Evolutionary conservation across 2,888 invertebrate genomes (phyloP).

Genomic region (Lasioglossum calceatum): DNA sequence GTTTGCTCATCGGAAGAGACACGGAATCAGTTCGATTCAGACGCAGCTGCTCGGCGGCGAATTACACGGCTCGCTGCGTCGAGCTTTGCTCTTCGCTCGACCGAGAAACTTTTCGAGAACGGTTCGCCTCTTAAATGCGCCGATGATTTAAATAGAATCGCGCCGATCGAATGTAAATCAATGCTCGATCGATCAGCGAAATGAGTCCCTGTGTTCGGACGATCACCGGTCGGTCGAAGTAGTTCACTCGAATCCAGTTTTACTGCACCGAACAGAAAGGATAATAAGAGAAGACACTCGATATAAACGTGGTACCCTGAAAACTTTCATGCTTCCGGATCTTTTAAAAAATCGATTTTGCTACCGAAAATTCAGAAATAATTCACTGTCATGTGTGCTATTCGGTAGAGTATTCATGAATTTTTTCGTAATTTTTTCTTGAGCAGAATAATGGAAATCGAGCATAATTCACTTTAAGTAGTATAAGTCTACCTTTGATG

Average conservation of each 20-base stretch:
- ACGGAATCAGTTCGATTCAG: conserved; percentile 44
- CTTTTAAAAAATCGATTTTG: too few relatives aligned
- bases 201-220: too few relatives aligned
- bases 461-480: too few relatives aligned
- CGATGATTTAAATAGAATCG: conserved; percentile 2
- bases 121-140: not conserved
- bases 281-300: too few relatives aligned
- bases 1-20: conserved; percentile 14
- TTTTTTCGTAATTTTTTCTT: too few relatives aligned
- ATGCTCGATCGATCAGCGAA: not conserved
- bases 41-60: conserved; percentile 46
- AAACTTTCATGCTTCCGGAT: too few relatives aligned
- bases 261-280: not conserved
- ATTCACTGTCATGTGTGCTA: too few relatives aligned
- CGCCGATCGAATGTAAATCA: conserved; percentile 37
- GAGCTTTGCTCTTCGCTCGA: conserved; percentile 35
- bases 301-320: too few relatives aligned
- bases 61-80: conserved; percentile 44
- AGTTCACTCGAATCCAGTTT: not conserved
- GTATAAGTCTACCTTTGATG: too few relatives aligned
- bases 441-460: too few relatives aligned
- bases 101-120: conserved; percentile 27
- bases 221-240: not conserved
- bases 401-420: too few relatives aligned
- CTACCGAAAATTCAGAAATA: too few relatives aligned